phyloP scores from a whole-genome alignment of 2,888 invertebrate species.

The Mesochorus sp. region DNA sequence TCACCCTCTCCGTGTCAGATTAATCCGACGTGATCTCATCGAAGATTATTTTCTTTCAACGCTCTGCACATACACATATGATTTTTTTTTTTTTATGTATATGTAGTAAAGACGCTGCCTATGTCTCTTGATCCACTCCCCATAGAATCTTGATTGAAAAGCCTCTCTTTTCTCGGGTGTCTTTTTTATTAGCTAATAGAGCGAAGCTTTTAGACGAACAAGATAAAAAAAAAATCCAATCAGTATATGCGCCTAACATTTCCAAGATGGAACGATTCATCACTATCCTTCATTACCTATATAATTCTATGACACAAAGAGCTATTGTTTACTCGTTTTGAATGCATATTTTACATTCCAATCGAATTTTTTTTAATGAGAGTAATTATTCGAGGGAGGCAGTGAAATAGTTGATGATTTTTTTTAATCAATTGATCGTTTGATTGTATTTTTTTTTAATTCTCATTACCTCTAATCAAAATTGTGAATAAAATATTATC shows the following conservation, averaged over 20 bases:
- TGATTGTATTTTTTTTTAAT: no score
- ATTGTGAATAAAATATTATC: not conserved
- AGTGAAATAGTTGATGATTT: no score
- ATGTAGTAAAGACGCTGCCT: no score
- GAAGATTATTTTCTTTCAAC: conserved; percentile 52
- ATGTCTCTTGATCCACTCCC: conserved; percentile 1
- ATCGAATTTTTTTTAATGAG: not conserved
- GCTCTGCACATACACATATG: not conserved
- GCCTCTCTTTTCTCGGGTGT: conserved; percentile 8
- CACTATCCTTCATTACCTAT: not conserved
- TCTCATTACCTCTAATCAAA: no score
- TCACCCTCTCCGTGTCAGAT: conserved; percentile 30
- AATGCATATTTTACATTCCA: no score
- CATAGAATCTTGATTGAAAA: conserved; percentile 32
- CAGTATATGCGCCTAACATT: not conserved
- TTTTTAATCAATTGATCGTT: no score
- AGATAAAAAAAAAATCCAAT: not conserved
- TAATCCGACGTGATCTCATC: conserved; percentile 52
- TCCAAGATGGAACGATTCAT: not conserved
- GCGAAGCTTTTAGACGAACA: conserved; percentile 4
- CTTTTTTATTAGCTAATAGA: conserved; percentile 19
- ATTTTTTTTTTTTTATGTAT: not conserved
- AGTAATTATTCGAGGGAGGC: no score
- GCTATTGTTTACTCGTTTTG: no score
- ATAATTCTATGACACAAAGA: no score